Percentiles rank a stretch among this genome's conserved stretches.
phyloP scores from a whole-genome alignment of 2,888 invertebrate species.

The Anoncus sp. region DNA sequence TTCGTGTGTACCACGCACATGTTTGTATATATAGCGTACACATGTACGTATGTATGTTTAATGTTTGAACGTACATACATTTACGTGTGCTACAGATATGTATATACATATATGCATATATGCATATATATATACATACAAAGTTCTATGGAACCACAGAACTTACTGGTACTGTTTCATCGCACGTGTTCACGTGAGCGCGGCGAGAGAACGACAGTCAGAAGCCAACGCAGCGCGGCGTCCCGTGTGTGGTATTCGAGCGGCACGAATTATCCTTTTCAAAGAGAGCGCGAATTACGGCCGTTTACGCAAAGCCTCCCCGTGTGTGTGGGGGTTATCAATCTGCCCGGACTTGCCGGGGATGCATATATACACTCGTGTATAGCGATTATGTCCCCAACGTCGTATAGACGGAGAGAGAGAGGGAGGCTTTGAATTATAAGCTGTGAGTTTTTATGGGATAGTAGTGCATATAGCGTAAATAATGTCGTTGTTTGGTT shows the following conservation, averaged over 20 bases:
- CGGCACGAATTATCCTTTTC: constrained; percentile 74
- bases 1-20: constrained; percentile 23
- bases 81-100: constrained; percentile 11
- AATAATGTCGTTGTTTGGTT: not conserved
- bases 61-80: constrained; percentile 9
- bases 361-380: not conserved
- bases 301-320: constrained; percentile 67
- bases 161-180: constrained; percentile 23
- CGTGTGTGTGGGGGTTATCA: constrained; percentile 67
- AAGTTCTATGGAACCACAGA: not conserved
- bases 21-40: not conserved
- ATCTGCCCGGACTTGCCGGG: constrained; percentile 62
- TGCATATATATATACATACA: constrained; percentile 20
- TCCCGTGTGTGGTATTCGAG: constrained; percentile 42
- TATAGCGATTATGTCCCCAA: not conserved
- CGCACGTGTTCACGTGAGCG: constrained; percentile 30
- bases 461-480: not conserved
- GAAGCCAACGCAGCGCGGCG: constrained; percentile 43
- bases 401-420: not conserved
- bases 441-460: not conserved
- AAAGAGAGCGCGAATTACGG: constrained; percentile 69
- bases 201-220: constrained; percentile 39
- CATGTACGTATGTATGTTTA: constrained; percentile 6
- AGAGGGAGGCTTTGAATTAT: too few species aligned
- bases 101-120: constrained; percentile 39